Evolutionary conservation across 2,113 vertebrate genomes (phyloP), one percentile per base, ranked within the genome.

Genomic region (Tyto alba): DNA sequence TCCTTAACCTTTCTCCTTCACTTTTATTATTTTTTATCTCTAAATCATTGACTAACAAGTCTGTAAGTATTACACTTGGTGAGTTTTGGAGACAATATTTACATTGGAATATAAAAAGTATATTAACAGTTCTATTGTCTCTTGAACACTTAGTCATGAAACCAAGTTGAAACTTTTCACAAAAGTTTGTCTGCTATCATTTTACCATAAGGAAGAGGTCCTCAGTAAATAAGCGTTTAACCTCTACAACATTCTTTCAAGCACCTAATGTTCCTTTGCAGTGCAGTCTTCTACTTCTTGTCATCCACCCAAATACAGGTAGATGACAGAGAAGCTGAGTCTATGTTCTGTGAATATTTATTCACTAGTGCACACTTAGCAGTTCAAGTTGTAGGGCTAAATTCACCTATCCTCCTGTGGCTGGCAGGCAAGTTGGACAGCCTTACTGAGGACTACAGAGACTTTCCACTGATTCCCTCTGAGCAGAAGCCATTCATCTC

Each of bases 331-430:
- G 69, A 96, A 96, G 78, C 74, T 97, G 69, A 91, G 40, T 43
- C 86, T 69, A 73, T 57, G 75, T 78, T 94, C 84, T 94, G 95
- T 93, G 96, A 95, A 95, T 93, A 82, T 93, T 96, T 97, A 95
- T 96, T 89, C 84, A 89, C 45, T 87, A 66, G 74, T 67, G 76
- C 90, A 45, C 57, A 96, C 60, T 90, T 91, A 76, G 85, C 85
- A 95, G 89, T 89, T 95, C 96, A 93, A 73, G 84, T 97, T 89
- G 91, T 96, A 97, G 97, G 97, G 97, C 94, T 98, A 97, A 98
- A 98, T 97, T 98, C 98, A 99, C 98, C 98, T 98, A 98, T 96
- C 97, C 98, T 98, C 92, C 88, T 89, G 85, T 97, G 97, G 93
- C 72, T 97, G 92, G 96, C 96, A 98, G 98, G 98, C 98, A 98